Evolutionary conservation across 1,140 invertebrate species (phyloP), one percentile per base, ranked within the genome.

Genomic region (Bacillus rossius): DNA sequence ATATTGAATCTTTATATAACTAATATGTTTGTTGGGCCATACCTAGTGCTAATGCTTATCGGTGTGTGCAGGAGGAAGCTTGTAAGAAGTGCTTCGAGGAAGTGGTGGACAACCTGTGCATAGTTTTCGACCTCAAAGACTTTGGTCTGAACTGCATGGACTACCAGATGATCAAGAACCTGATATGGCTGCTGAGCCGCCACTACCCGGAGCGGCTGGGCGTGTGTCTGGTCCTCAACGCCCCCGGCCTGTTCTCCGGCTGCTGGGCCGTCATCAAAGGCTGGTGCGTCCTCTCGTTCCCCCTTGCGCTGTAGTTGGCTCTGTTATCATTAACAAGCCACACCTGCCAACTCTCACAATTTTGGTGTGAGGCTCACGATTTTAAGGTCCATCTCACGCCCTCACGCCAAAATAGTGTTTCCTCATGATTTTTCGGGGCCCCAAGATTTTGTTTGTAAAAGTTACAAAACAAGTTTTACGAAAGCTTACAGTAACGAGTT

Each of bases 171-270:
- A 78, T 88, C 1, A 87, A 88, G 69, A 88, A 88, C 65, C 70
- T 89, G 17, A 88, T 89, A 43, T 88, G 86, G 85, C 71, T 88
- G 19, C 74, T 88, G 3, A 84, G 84, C 61, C 79, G 81, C 59
- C 85, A 88, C 67, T 89, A 87, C 71, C 87, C 87, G 7, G 87
- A 89, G 67, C 76, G 87, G n/a, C 75, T 89, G 41, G 87, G 87
- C 3, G 75, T 87, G 41, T 88, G 86, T 64, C 72, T 88, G 2
- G 82, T 88, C 47, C 79, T 86, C 55, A 88, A 88, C 76, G 78
- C 86, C 13, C 84, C 86, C 17, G 68, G 79, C 1, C 72, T 88
- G 29, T 89, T 89, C 70, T 81, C 83, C 23, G 84, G 86, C 7
- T 86, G 87, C 67, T 89, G 86, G 86, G 74, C 81, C 40, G 78